Percentiles rank a stretch among this genome's conserved stretches.
Evolutionary conservation across 2,888 invertebrate species (phyloP).

Genomic region (Diarsia rubi): DNA sequence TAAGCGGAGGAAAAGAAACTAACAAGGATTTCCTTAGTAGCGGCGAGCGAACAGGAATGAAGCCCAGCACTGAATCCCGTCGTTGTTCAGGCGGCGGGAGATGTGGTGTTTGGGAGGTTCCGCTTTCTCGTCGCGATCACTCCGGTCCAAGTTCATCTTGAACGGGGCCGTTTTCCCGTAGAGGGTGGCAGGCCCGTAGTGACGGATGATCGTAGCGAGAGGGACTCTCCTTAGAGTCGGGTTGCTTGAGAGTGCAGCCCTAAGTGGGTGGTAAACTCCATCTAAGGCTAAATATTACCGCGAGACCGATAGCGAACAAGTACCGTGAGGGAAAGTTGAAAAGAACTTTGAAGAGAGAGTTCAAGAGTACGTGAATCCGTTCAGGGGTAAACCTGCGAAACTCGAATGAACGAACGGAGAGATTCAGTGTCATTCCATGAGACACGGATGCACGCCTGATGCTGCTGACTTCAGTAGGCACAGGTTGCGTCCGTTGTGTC

Average conservation of each 20-base stretch:
- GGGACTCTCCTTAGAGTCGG: slow-evolving; percentile 82
- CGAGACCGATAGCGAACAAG: slow-evolving; percentile 93
- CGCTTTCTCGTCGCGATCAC: slow-evolving; percentile 70
- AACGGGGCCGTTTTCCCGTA: slow-evolving; percentile 80
- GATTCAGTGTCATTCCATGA: slow-evolving; percentile 79
- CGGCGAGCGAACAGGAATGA: slow-evolving; percentile 76
- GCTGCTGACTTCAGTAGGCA: not conserved
- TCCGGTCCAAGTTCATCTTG: slow-evolving; percentile 87
- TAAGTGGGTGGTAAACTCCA: slow-evolving; percentile 90
- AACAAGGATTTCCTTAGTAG: slow-evolving; percentile 80
- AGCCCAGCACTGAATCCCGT: slow-evolving; percentile 91
- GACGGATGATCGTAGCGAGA: slow-evolving; percentile 74
- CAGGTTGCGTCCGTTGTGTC: not conserved
- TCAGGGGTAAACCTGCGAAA: slow-evolving; percentile 91
- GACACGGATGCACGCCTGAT: slow-evolving; percentile 60
- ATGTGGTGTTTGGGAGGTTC: slow-evolving; percentile 90
- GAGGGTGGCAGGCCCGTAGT: slow-evolving; percentile 90
- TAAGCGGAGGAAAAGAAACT: slow-evolving; percentile 93
- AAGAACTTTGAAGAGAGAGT: slow-evolving; percentile 93
- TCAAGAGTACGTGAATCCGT: slow-evolving; percentile 89
- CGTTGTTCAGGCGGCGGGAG: slow-evolving; percentile 80
- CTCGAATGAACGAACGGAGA: slow-evolving; percentile 86
- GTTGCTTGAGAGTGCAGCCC: slow-evolving; percentile 92
- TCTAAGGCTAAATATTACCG: slow-evolving; percentile 91
- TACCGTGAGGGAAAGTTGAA: slow-evolving; percentile 93